Evolutionary conservation across 2,888 invertebrate species (phyloP).

Genomic region (Camptogramma bilineatum): DNA sequence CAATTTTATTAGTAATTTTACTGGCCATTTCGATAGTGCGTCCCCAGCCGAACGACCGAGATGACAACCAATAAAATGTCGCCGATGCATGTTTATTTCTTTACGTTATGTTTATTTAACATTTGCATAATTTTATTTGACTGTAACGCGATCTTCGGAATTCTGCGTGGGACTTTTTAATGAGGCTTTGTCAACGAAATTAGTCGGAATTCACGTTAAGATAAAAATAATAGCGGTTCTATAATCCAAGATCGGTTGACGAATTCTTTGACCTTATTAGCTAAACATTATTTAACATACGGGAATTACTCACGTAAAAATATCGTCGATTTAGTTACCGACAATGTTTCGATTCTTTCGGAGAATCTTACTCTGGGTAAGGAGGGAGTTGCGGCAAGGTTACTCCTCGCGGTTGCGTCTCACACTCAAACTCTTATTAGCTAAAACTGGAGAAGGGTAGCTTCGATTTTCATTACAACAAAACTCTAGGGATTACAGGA

Average conservation of each 20-base stretch:
- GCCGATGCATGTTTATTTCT: conserved; percentile 30
- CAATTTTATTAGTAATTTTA: background rate
- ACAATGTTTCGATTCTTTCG: no score
- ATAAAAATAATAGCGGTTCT: conserved; percentile 3
- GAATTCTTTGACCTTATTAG: background rate
- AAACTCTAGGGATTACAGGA: no score
- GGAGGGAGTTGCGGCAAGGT: no score
- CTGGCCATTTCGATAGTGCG: conserved; percentile 6
- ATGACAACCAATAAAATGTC: conserved; percentile 60
- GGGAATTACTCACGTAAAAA: no score
- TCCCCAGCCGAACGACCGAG: conserved; percentile 34
- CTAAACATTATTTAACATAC: no score
- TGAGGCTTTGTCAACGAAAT: conserved; percentile 22
- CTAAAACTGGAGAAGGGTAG: no score
- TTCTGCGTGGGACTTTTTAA: conserved; percentile 41
- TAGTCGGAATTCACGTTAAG: conserved; percentile 14
- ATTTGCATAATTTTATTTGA: conserved; percentile 49
- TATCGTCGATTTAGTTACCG: no score
- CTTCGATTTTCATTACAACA: no score
- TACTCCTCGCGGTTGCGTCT: no score
- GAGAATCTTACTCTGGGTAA: no score
- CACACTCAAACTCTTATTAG: no score
- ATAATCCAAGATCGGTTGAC: background rate
- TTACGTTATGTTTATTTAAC: conserved; percentile 32
- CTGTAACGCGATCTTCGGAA: conserved; percentile 43